Conservation (phyloP, 1,140 invertebrate species). For the Apocrypta bakeri region DNA sequence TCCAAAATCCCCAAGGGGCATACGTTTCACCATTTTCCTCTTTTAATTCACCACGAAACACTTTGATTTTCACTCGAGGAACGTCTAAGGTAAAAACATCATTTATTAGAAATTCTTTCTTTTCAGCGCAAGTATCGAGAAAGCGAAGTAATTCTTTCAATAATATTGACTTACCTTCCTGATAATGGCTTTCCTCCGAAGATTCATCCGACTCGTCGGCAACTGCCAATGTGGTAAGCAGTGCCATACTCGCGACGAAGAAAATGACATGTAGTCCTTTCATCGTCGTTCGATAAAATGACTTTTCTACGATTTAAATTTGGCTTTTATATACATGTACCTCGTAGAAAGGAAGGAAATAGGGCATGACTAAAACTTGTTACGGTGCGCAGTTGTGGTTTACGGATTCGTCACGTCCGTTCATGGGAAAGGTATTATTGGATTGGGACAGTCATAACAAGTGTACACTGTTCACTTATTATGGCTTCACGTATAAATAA, state of each 20-base stretch:
- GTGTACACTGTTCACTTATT: too few relatives aligned
- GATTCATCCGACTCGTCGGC: background rate
- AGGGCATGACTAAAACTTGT: conserved; percentile 39
- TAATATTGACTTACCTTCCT: conserved; percentile 8
- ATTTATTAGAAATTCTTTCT: background rate
- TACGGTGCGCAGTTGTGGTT: background rate
- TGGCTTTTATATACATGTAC: conserved; percentile 31
- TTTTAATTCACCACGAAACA: conserved; percentile 80
- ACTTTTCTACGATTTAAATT: background rate
- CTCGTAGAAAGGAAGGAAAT: background rate
- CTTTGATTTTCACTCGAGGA: conserved; percentile 82
- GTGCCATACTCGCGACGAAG: background rate
- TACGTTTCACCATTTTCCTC: conserved; percentile 76
- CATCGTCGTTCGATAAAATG: conserved; percentile 18
- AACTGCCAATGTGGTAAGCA: background rate
- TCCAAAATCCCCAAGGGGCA: conserved; percentile 83
- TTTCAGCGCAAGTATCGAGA: background rate
- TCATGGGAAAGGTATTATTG: background rate
- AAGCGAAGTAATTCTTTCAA: background rate
- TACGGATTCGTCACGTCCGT: conserved; percentile 38
- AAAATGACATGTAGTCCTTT: background rate
- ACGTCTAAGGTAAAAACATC: conserved; percentile 53
- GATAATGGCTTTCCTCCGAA: background rate
- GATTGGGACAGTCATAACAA: background rate
- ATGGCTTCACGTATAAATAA: too few relatives aligned